Percentiles rank a stretch among this genome's conserved stretches.
phyloP scores from a whole-genome alignment of 2,797 vertebrate species.

The Enteromius trimaculatus region DNA sequence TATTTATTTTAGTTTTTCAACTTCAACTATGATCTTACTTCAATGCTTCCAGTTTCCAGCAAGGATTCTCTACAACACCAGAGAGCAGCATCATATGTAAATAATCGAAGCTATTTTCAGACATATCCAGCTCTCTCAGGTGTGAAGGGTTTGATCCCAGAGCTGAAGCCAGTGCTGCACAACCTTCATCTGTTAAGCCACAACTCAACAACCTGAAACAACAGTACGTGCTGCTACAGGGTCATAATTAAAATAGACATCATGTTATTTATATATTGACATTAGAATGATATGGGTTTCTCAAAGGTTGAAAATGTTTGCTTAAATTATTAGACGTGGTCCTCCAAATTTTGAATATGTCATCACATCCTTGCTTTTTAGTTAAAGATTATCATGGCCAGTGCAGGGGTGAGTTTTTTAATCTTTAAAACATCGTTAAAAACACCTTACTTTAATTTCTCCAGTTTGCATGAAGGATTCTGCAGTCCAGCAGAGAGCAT shows the following conservation, averaged over 20 bases:
- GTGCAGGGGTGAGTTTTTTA: background rate
- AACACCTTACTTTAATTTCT: slow-evolving; percentile 18
- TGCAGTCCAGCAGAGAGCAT: background rate
- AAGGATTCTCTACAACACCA: background rate
- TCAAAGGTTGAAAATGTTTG: background rate
- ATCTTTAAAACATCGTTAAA: background rate
- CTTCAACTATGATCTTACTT: background rate
- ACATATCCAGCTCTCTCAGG: slow-evolving; percentile 4
- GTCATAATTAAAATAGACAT: background rate
- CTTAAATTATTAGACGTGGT: background rate
- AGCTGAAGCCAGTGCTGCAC: background rate
- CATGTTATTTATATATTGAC: background rate
- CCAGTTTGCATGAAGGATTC: slow-evolving; percentile 7
- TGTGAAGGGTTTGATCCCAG: background rate
- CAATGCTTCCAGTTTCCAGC: background rate
- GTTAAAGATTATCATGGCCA: background rate
- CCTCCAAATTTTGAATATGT: background rate
- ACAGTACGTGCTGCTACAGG: background rate
- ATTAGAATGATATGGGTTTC: background rate
- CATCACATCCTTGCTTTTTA: background rate
- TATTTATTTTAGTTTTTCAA: background rate
- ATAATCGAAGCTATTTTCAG: background rate
- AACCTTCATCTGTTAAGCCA: slow-evolving; percentile 7
- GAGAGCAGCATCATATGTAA: background rate
- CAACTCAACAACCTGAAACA: background rate